A percentile compares a stretch with the other conserved stretches of the same genome.
Evolutionary conservation across 2,888 invertebrate genomes (phyloP).

Genomic region (Caenorhabditis afra): DNA sequence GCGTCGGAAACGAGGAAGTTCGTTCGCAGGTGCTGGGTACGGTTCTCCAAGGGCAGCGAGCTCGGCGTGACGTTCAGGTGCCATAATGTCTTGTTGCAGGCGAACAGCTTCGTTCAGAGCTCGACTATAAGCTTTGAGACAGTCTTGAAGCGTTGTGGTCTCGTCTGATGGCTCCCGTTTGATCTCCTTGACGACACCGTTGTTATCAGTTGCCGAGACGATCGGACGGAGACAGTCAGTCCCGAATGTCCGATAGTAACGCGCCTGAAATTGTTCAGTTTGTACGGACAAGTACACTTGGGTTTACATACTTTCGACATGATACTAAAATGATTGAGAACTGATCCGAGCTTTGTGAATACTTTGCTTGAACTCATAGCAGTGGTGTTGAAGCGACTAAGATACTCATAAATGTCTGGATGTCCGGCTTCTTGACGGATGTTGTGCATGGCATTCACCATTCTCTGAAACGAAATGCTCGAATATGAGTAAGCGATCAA

Average conservation of each 20-base stretch:
- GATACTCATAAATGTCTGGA: constrained; percentile 37
- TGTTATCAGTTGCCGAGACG: not conserved
- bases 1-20: too few species aligned
- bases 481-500: too few species aligned
- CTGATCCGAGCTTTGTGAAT: constrained; percentile 5
- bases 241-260: constrained; percentile 40
- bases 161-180: not conserved
- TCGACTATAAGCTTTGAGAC: not conserved
- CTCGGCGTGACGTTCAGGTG: not conserved
- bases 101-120: not conserved
- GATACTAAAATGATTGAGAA: not conserved
- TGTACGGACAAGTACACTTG: not conserved
- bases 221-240: constrained; percentile 26
- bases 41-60: not conserved
- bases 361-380: constrained; percentile 4
- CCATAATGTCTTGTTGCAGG: not conserved
- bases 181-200: not conserved
- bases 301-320: not conserved
- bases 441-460: constrained; percentile 38
- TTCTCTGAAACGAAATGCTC: too few species aligned
- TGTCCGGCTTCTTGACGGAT: constrained; percentile 30
- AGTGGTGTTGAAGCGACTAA: constrained; percentile 8
- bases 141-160: not conserved
- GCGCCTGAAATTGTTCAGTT: constrained; percentile 18
- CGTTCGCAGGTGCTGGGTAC: not conserved